Evolutionary conservation across 2,113 vertebrate genomes (phyloP).

Genomic region (Sclerurus mexicanus): DNA sequence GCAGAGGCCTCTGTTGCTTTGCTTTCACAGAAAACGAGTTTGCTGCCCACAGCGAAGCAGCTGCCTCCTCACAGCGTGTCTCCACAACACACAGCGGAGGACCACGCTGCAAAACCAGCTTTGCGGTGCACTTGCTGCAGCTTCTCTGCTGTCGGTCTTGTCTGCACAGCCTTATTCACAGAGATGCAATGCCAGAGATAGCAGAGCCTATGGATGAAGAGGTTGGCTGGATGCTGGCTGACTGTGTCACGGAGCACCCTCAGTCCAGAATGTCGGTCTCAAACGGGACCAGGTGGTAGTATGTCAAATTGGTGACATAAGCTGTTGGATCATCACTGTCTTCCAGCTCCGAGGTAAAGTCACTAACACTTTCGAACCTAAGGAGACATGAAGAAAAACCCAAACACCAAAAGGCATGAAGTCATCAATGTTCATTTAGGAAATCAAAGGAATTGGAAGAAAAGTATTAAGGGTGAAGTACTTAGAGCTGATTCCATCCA

Average conservation of each 20-base stretch:
- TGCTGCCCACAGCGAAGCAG: neutral
- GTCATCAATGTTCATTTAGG: neutral
- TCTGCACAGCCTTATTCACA: neutral
- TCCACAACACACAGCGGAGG: neutral
- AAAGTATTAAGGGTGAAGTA: neutral
- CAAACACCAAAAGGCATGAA: neutral
- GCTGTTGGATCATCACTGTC: constrained; percentile 85
- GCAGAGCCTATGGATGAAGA: neutral
- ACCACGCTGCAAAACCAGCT: neutral
- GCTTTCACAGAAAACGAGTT: neutral
- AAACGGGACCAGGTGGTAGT: constrained; percentile 95
- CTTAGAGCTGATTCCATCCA: neutral
- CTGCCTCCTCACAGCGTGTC: neutral
- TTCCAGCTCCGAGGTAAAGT: constrained; percentile 83
- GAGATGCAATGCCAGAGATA: neutral
- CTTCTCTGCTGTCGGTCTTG: neutral
- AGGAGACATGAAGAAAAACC: neutral
- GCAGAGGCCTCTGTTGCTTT: neutral
- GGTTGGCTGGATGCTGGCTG: neutral
- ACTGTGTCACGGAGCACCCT: constrained; percentile 1
- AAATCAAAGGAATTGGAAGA: neutral
- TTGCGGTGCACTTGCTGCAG: neutral
- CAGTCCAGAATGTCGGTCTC: constrained; percentile 97
- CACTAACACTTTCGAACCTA: constrained; percentile 87
- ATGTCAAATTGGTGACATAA: constrained; percentile 95